Conservation (phyloP, 2,888 invertebrate genomes). For the Steinernema carpocapsae region DNA sequence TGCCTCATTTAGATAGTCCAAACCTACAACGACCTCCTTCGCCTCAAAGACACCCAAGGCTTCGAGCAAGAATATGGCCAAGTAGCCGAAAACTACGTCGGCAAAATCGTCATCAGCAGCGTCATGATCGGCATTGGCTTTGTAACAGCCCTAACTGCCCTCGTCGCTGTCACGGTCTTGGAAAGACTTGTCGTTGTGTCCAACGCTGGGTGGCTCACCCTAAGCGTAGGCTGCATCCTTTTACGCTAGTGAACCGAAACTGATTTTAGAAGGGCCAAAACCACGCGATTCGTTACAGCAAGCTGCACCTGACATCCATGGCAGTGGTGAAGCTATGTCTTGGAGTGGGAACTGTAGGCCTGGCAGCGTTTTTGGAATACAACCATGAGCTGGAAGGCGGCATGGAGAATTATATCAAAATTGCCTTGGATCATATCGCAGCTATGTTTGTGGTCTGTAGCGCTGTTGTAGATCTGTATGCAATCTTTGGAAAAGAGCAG, state of each 20-base stretch:
- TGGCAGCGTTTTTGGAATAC: slow-evolving; percentile 67
- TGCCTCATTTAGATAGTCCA: slow-evolving; percentile 49
- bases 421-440: slow-evolving; percentile 65
- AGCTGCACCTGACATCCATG: slow-evolving; percentile 50
- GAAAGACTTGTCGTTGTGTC: slow-evolving; percentile 61
- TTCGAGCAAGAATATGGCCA: slow-evolving; percentile 57
- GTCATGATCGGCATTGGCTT: slow-evolving; percentile 63
- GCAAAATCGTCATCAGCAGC: slow-evolving; percentile 61
- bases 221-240: slow-evolving; percentile 45
- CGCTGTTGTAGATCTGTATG: slow-evolving; percentile 62
- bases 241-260: not conserved
- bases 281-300: slow-evolving; percentile 50
- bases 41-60: slow-evolving; percentile 42
- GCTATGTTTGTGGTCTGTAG: slow-evolving; percentile 61
- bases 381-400: slow-evolving; percentile 63
- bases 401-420: slow-evolving; percentile 64
- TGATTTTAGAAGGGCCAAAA: slow-evolving; percentile 60
- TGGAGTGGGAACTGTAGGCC: slow-evolving; percentile 58
- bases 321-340: slow-evolving; percentile 63
- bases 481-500: slow-evolving; percentile 55
- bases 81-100: slow-evolving; percentile 58
- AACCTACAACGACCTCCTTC: slow-evolving; percentile 44
- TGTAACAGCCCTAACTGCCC: slow-evolving; percentile 56
- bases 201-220: slow-evolving; percentile 54
- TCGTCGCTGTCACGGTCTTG: slow-evolving; percentile 58